These are phyloP conservation scores for Balaeniceps rex DNA, from an alignment of 2,113 vertebrate species.

Conservation along the genomic window DNA sequence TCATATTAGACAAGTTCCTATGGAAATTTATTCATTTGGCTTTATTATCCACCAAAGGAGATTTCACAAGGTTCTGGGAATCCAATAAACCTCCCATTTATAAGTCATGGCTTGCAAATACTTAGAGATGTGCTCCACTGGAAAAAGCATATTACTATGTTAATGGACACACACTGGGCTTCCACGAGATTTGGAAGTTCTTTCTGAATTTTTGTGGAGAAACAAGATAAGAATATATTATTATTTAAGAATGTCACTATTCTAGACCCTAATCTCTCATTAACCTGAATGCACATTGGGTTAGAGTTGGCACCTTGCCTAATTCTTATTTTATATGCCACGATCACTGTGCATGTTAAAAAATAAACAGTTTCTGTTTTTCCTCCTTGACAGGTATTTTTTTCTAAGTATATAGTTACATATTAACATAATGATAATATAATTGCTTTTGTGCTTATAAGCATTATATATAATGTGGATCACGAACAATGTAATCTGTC, in stretches of 20 bases:
- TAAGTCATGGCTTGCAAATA: constrained; percentile 46
- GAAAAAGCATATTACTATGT: constrained; percentile 37
- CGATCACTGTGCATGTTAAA: not conserved
- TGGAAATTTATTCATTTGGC: constrained; percentile 46
- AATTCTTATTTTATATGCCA: not conserved
- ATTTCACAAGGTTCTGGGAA: constrained; percentile 40
- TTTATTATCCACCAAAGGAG: constrained; percentile 40
- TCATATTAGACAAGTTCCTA: constrained; percentile 29
- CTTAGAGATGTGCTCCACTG: constrained; percentile 5
- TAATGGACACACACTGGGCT: constrained; percentile 36
- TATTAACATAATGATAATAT: constrained; percentile 7
- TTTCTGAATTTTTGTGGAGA: constrained; percentile 1
- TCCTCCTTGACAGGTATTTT: not conserved
- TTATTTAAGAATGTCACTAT: not conserved
- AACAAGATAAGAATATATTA: constrained; percentile 25
- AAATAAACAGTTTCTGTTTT: not conserved
- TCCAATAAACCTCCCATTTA: constrained; percentile 52
- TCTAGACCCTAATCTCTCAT: constrained; percentile 6
- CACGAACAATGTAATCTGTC: not conserved
- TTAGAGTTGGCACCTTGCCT: not conserved
- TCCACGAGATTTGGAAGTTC: not conserved
- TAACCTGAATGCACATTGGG: not conserved
- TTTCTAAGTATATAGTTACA: not conserved
- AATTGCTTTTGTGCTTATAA: constrained; percentile 14
- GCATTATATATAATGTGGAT: not conserved